Conservation (phyloP, 2,113 vertebrate genomes). For the Bufo bufo region DNA sequence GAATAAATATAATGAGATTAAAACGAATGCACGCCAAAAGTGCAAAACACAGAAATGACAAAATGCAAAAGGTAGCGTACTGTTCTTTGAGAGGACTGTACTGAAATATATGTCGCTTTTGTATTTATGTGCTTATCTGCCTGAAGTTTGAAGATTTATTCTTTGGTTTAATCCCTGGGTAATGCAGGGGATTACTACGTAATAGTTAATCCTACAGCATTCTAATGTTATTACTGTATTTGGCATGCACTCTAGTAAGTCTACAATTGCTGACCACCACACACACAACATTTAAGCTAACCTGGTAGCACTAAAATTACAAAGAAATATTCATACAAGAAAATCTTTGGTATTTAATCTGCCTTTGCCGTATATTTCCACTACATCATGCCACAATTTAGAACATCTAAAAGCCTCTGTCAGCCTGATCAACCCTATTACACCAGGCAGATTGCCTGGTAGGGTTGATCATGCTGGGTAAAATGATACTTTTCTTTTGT, state of each 20-base stretch:
- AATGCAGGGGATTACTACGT: constrained; percentile 61
- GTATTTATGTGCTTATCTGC: neutral
- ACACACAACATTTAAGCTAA: neutral
- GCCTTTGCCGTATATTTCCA: neutral
- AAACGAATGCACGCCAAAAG: neutral
- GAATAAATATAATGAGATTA: constrained; percentile 34
- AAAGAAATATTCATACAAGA: neutral
- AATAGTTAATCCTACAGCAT: constrained; percentile 67
- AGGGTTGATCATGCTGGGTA: too few species aligned
- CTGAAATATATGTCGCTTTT: neutral
- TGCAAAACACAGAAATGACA: neutral
- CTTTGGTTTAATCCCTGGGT: constrained; percentile 37
- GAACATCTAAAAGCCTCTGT: neutral
- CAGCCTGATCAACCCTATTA: too few species aligned
- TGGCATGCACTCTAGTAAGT: constrained; percentile 54
- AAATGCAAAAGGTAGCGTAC: neutral
- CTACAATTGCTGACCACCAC: neutral
- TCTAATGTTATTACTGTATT: constrained; percentile 59
- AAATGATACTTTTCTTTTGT: too few species aligned
- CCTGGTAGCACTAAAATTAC: neutral
- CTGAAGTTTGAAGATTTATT: constrained; percentile 23
- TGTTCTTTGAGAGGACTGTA: neutral
- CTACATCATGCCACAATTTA: neutral
- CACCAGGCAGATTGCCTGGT: too few species aligned
- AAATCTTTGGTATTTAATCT: neutral